phyloP scores from a whole-genome alignment of 2,113 vertebrate genomes.

The Macroglossus sobrinus region DNA sequence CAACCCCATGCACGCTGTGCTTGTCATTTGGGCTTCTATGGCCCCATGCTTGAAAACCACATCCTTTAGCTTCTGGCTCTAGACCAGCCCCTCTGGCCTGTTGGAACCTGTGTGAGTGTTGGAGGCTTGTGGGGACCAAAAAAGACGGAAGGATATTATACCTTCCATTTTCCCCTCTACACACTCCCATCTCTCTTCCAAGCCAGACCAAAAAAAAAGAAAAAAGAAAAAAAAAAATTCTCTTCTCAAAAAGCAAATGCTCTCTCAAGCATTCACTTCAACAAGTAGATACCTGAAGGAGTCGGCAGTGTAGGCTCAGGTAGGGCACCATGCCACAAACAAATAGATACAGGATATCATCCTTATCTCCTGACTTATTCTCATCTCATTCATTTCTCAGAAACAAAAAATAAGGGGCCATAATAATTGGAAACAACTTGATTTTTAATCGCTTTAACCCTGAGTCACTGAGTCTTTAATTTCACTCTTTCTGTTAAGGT shows the following conservation, averaged over 20 bases:
- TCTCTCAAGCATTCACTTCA: neutral
- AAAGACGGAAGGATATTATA: neutral
- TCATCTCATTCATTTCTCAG: neutral
- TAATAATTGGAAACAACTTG: neutral
- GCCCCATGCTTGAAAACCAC: neutral
- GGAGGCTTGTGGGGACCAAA: neutral
- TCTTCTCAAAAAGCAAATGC: neutral
- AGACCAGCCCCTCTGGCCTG: neutral
- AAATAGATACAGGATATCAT: neutral
- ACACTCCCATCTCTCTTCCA: neutral
- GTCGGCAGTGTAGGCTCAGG: too few species aligned
- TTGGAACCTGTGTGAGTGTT: neutral
- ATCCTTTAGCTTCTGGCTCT: neutral
- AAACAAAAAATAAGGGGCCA: neutral
- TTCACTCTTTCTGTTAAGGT: neutral
- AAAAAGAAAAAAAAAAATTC: neutral
- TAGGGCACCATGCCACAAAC: neutral
- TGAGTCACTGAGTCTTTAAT: neutral
- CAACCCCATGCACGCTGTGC: fast-evolving
- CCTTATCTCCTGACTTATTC: neutral
- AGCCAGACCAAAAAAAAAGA: neutral
- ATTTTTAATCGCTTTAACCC: neutral
- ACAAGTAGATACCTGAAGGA: neutral
- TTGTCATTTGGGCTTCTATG: neutral
- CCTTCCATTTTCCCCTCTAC: neutral